Conservation (phyloP, 2,797 vertebrate genomes). For the Hoplostethus atlanticus region DNA sequence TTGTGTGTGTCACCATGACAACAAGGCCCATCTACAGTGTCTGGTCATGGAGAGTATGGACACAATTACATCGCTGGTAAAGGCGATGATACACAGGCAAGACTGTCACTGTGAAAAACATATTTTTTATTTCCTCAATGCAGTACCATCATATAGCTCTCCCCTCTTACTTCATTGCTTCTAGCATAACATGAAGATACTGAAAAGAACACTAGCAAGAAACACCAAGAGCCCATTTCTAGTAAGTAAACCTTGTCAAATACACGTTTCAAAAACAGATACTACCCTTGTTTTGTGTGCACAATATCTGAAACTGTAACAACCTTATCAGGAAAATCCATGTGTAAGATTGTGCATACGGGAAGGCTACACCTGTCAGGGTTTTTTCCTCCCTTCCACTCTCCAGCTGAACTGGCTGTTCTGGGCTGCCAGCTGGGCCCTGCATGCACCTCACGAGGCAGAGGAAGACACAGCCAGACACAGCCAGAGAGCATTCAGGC, state of each 20-base stretch:
- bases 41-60: background rate
- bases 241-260: too few relatives aligned
- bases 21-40: conserved; percentile 15
- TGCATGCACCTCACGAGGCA: conserved; percentile 63
- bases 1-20: conserved; percentile 38
- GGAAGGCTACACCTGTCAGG: conserved; percentile 13
- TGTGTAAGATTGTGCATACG: conserved; percentile 25
- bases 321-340: conserved; percentile 22
- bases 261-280: too few relatives aligned
- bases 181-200: too few relatives aligned
- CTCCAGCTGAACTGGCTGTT: conserved; percentile 66
- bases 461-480: conserved; percentile 63
- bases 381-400: conserved; percentile 11
- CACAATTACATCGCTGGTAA: background rate
- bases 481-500: conserved; percentile 69
- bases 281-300: background rate
- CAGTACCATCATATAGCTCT: too few relatives aligned
- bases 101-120: too few relatives aligned
- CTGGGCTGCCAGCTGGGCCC: conserved; percentile 76
- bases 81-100: background rate
- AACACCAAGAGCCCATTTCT: too few relatives aligned
- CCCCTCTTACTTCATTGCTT: too few relatives aligned
- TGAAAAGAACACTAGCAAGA: too few relatives aligned
- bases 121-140: too few relatives aligned
- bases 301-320: conserved; percentile 6